A percentile compares a stretch with the other conserved stretches of the same genome.
Conservation (phyloP, 2,113 vertebrate species). For the Sus scrofa region DNA sequence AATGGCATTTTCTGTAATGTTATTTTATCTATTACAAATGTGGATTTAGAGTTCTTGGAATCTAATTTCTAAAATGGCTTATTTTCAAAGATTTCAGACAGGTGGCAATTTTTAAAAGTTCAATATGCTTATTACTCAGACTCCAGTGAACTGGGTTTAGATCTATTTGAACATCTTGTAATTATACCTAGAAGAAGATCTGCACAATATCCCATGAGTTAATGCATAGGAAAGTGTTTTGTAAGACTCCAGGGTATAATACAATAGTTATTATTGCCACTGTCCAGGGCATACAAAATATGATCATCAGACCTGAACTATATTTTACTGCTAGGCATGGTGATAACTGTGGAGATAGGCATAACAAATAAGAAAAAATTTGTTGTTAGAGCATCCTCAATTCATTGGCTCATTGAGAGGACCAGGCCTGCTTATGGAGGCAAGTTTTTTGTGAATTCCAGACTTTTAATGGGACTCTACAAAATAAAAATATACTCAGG, state of each 20-base stretch:
- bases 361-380: neutral
- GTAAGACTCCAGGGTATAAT: neutral
- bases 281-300: neutral
- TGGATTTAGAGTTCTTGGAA: constrained; percentile 33
- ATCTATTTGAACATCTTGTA: neutral
- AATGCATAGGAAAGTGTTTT: neutral
- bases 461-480: neutral
- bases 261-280: neutral
- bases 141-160: neutral
- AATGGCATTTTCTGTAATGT: constrained; percentile 34
- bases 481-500: neutral
- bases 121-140: neutral
- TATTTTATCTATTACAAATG: constrained; percentile 21
- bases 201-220: neutral
- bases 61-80: constrained; percentile 43
- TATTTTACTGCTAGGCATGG: neutral
- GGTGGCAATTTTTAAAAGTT: constrained; percentile 14
- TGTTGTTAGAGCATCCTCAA: neutral
- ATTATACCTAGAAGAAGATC: neutral
- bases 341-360: neutral
- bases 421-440: neutral
- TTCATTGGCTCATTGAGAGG: neutral
- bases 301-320: neutral
- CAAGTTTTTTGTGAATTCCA: neutral
- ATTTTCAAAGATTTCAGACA: neutral